These are phyloP conservation scores for Gulo gulo DNA, from an alignment of 2,113 vertebrate genomes.

Conservation along the genomic window DNA sequence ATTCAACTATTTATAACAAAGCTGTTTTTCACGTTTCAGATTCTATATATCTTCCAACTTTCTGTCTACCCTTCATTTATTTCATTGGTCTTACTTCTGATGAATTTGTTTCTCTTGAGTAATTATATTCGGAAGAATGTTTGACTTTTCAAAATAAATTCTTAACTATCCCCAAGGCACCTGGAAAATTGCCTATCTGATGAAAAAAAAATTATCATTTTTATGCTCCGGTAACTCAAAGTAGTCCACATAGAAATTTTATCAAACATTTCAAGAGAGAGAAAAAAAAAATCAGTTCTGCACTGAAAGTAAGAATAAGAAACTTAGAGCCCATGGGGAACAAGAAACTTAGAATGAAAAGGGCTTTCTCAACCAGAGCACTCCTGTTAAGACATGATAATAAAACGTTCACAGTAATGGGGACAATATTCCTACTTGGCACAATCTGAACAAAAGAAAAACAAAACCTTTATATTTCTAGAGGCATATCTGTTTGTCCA, in stretches of 20 bases:
- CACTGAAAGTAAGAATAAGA: slow-evolving; percentile 30
- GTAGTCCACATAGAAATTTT: slow-evolving; percentile 43
- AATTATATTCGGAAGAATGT: slow-evolving; percentile 13
- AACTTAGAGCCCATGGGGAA: neutral
- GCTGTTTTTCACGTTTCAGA: neutral
- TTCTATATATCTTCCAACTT: neutral
- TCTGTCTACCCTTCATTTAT: neutral
- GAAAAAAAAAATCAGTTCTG: neutral
- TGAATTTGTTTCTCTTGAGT: neutral
- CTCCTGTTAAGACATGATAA: slow-evolving; percentile 47
- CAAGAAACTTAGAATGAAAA: slow-evolving; percentile 47
- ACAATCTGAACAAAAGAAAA: slow-evolving; percentile 16
- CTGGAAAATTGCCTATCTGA: slow-evolving; percentile 18
- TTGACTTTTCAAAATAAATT: slow-evolving; percentile 46
- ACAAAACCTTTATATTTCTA: neutral
- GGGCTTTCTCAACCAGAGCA: slow-evolving; percentile 17
- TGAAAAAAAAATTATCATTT: slow-evolving; percentile 23
- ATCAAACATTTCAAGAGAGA: slow-evolving; percentile 36
- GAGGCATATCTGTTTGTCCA: neutral
- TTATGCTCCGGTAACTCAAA: slow-evolving; percentile 54
- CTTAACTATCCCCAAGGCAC: slow-evolving; percentile 26
- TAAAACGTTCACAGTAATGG: slow-evolving; percentile 11
- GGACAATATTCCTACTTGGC: neutral
- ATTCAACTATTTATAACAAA: neutral
- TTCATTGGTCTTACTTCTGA: neutral